phyloP scores from a whole-genome alignment of 2,888 invertebrate species.

The Andrena praecox region DNA sequence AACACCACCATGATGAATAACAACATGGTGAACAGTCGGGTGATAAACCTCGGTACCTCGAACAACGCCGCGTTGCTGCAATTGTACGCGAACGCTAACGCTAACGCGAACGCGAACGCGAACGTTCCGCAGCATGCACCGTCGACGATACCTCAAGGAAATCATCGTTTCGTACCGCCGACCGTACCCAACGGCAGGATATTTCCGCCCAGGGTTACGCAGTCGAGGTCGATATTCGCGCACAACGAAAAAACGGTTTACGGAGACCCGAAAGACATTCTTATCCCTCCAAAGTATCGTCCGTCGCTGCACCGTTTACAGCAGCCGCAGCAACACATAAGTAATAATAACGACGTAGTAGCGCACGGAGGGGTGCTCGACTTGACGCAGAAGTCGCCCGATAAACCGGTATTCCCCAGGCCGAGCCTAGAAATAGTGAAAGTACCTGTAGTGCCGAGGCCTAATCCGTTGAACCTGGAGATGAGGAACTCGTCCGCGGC shows the following conservation, averaged over 20 bases:
- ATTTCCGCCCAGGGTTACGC: conserved; percentile 87
- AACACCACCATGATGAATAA: conserved; percentile 62
- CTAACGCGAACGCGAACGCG: conserved; percentile 73
- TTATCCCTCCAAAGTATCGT: conserved; percentile 86
- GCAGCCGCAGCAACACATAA: conserved; percentile 59
- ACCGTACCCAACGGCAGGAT: conserved; percentile 76
- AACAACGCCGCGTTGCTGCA: conserved; percentile 79
- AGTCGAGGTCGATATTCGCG: conserved; percentile 89
- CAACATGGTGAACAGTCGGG: conserved; percentile 74
- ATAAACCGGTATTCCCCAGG: conserved; percentile 80
- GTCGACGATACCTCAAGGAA: conserved; percentile 54
- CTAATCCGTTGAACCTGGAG: conserved; percentile 85
- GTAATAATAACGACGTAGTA: conserved; percentile 72
- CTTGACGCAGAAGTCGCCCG: conserved; percentile 87
- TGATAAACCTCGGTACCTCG: conserved; percentile 81
- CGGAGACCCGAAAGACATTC: conserved; percentile 90
- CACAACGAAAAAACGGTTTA: conserved; percentile 89
- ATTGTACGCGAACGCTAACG: conserved; percentile 79
- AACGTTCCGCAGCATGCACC: conserved; percentile 66
- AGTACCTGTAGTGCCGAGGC: conserved; percentile 85
- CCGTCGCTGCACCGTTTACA: conserved; percentile 52
- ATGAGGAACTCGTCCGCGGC: conserved; percentile 82
- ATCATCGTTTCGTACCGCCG: conserved; percentile 78
- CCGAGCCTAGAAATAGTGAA: conserved; percentile 87
- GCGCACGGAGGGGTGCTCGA: conserved; percentile 87